Percentiles rank a stretch among this genome's conserved stretches.
Evolutionary conservation across 2,888 invertebrate genomes (phyloP).

Genomic region (Himalopsyche anomala): DNA sequence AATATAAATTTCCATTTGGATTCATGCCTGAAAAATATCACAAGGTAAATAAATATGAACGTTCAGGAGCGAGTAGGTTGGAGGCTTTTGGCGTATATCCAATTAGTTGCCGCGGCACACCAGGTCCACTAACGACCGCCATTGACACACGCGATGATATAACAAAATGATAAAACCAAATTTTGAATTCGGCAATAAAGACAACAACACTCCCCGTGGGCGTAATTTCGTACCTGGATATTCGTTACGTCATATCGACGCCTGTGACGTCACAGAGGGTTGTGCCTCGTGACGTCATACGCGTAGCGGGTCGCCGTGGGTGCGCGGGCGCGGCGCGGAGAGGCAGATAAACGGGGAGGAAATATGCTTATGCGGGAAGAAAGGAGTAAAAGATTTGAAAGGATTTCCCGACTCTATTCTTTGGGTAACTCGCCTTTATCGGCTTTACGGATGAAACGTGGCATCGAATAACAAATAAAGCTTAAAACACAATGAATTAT

Average conservation of each 20-base stretch:
- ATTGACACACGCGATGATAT: constrained; percentile 18
- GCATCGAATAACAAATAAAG: constrained; percentile 41
- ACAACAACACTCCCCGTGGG: constrained; percentile 3
- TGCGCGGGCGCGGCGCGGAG: background rate
- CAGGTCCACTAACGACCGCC: constrained; percentile 26
- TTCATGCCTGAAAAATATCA: too few species aligned
- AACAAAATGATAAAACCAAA: background rate
- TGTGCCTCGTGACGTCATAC: constrained; percentile 36
- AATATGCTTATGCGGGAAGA: constrained; percentile 42
- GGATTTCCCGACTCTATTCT: constrained; percentile 37
- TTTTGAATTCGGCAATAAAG: constrained; percentile 30
- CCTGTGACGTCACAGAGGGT: constrained; percentile 17
- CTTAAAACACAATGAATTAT: constrained; percentile 32
- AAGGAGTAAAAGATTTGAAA: constrained; percentile 40
- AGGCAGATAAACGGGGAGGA: constrained; percentile 24
- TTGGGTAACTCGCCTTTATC: constrained; percentile 42
- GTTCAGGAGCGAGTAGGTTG: background rate
- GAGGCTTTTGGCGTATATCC: background rate
- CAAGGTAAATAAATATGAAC: too few species aligned
- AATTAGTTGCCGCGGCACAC: constrained; percentile 15
- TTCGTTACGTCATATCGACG: constrained; percentile 33
- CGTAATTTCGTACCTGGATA: constrained; percentile 17
- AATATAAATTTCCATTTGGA: too few species aligned
- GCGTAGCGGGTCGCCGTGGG: background rate
- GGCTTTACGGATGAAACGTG: constrained; percentile 35